Conservation (phyloP, 1,140 invertebrate genomes). For the Tenebrio molitor region DNA sequence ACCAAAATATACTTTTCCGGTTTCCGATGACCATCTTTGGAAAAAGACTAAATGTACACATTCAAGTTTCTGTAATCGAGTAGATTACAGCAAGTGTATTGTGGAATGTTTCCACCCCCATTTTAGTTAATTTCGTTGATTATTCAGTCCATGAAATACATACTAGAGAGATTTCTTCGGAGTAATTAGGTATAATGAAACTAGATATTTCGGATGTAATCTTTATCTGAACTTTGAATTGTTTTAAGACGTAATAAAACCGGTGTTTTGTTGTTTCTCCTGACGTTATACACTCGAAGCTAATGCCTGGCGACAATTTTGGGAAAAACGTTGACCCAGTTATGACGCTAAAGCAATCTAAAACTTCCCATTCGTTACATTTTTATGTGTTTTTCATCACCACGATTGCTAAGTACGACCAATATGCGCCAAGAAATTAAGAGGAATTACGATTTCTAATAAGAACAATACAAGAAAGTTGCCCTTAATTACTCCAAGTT, state of each 20-base stretch:
- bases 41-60: too few species aligned
- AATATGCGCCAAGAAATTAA: neutral
- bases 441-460: conserved; percentile 5
- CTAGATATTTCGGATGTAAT: neutral
- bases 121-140: too few species aligned
- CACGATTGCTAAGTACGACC: neutral
- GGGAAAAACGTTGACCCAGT: neutral
- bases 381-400: neutral
- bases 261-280: neutral
- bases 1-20: too few species aligned
- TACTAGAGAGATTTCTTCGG: neutral
- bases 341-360: neutral
- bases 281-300: neutral
- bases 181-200: neutral
- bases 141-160: neutral
- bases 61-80: too few species aligned
- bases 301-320: neutral
- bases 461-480: neutral
- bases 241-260: neutral
- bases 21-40: too few species aligned
- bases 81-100: too few species aligned
- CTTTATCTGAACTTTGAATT: neutral
- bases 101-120: too few species aligned
- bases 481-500: neutral
- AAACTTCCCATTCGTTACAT: neutral